Evolutionary conservation across 2,888 invertebrate genomes (phyloP).

Genomic region (Stenurella melanura): DNA sequence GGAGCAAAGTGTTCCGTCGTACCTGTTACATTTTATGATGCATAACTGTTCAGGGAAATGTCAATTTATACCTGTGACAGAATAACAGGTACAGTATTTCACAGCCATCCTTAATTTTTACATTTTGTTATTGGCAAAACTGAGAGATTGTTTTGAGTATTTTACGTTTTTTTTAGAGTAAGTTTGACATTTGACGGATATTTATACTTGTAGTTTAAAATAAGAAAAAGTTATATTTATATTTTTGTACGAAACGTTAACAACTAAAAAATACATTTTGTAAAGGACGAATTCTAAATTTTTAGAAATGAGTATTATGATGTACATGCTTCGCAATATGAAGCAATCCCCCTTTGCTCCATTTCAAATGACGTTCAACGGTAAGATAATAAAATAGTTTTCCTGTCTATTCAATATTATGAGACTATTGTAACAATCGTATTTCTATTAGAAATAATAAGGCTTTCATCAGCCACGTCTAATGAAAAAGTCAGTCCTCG

Average conservation of each 20-base stretch:
- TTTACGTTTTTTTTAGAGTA: background rate
- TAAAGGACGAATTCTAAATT: no score
- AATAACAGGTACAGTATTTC: no score
- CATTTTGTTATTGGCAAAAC: no score
- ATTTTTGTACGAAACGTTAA: background rate
- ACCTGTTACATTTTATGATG: no score
- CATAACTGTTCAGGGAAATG: no score
- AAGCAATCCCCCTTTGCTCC: conserved; percentile 62
- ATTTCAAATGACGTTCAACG: conserved; percentile 56
- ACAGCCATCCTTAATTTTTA: no score
- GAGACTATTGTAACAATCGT: background rate
- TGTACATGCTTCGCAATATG: conserved; percentile 68
- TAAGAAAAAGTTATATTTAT: background rate
- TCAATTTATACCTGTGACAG: no score
- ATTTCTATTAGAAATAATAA: conserved; percentile 17
- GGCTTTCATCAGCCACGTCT: conserved; percentile 48
- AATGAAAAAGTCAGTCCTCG: conserved; percentile 73
- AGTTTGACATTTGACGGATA: background rate
- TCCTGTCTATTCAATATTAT: background rate
- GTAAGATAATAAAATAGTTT: conserved; percentile 41
- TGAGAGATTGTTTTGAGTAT: background rate
- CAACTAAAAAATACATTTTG: background rate
- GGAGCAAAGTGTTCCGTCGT: no score
- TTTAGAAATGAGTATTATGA: conserved; percentile 69
- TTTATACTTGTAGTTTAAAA: background rate